Evolutionary conservation across 2,797 vertebrate species (phyloP).

Genomic region (Mionectes olivaceus): DNA sequence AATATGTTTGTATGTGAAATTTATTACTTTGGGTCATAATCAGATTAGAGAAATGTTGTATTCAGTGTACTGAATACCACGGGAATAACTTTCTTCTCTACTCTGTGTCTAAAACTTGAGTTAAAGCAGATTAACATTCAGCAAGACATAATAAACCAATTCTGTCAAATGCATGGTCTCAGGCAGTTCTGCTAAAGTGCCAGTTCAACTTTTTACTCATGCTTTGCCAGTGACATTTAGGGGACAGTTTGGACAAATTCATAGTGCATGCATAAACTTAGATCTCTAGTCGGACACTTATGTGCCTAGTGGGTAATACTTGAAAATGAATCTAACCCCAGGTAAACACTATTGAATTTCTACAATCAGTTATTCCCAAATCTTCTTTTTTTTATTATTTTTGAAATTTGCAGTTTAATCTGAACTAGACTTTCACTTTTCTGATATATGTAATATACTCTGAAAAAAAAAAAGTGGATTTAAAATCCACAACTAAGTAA

Average conservation of each 20-base stretch:
- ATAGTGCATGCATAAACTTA: background rate
- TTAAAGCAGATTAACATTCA: background rate
- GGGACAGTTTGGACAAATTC: background rate
- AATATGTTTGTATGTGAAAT: background rate
- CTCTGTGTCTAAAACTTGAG: background rate
- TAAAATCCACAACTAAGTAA: background rate
- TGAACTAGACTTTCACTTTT: background rate
- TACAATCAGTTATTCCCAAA: background rate
- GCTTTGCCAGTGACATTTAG: background rate
- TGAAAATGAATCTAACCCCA: background rate
- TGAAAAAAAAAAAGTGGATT: background rate
- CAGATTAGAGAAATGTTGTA: background rate
- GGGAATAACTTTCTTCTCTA: background rate
- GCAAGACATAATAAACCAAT: background rate
- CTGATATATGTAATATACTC: background rate
- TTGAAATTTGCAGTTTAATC: background rate
- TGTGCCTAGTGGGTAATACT: background rate
- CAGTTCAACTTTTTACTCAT: background rate
- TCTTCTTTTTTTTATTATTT: background rate
- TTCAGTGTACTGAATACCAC: background rate
- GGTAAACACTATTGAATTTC: background rate
- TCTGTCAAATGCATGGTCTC: background rate
- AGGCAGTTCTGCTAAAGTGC: background rate
- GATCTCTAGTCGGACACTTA: background rate
- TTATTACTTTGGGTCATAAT: background rate